Percentiles rank a stretch among this genome's conserved stretches.
These are phyloP conservation scores for Drosophila carrolli DNA, from an alignment of 1,140 invertebrate species.

Conservation along the genomic window DNA sequence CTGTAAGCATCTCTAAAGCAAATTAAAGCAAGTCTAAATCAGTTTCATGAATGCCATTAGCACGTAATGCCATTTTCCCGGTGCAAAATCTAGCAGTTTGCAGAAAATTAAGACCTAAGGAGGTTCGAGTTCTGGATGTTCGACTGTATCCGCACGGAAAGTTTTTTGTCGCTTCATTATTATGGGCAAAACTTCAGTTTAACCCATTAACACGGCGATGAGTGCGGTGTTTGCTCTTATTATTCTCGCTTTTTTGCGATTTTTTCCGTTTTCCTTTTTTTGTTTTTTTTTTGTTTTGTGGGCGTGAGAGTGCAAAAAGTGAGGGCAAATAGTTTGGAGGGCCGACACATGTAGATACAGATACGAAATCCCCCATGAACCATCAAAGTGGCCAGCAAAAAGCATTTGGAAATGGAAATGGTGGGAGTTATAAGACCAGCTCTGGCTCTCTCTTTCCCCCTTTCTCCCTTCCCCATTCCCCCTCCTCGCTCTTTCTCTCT, in stretches of 20 bases:
- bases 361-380: constrained; percentile 36
- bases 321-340: constrained; percentile 23
- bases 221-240: constrained; percentile 25
- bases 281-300: constrained; percentile 42
- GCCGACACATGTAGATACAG: constrained; percentile 19
- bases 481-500: not conserved
- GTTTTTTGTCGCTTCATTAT: constrained; percentile 25
- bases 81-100: not conserved
- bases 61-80: not conserved
- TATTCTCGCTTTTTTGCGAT: constrained; percentile 8
- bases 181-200: constrained; percentile 48
- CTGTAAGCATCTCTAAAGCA: not conserved
- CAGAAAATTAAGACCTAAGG: not conserved
- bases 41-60: not conserved
- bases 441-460: not conserved
- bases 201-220: constrained; percentile 52
- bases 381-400: constrained; percentile 51
- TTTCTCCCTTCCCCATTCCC: not conserved
- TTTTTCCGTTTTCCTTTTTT: constrained; percentile 5
- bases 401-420: constrained; percentile 50
- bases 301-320: constrained; percentile 60
- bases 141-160: constrained; percentile 10
- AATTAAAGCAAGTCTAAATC: not conserved
- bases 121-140: not conserved
- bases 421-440: constrained; percentile 35